Percentiles rank a stretch among this genome's conserved stretches.
Evolutionary conservation across 2,113 vertebrate genomes (phyloP).

Genomic region (Poicephalus gulielmi): DNA sequence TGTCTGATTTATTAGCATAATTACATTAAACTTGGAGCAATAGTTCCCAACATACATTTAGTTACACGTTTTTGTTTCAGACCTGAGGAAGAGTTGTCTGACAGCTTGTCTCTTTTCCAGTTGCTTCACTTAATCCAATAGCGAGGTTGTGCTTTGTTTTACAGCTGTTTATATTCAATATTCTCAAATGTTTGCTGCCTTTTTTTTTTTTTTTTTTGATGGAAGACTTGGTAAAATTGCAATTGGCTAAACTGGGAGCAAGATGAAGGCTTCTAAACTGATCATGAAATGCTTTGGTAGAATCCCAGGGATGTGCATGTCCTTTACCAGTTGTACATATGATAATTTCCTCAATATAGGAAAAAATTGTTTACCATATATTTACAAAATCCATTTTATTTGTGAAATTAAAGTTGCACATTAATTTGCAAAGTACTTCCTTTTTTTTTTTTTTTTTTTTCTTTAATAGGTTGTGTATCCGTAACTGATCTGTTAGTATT

Average conservation of each 20-base stretch:
- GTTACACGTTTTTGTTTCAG: not conserved
- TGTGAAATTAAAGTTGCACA: not conserved
- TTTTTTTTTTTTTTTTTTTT: not conserved
- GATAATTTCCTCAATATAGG: not conserved
- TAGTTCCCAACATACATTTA: not conserved
- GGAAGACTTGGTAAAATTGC: not conserved
- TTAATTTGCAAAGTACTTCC: not conserved
- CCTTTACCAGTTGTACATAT: not conserved
- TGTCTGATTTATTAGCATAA: not conserved
- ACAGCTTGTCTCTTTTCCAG: not conserved
- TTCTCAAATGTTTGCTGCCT: not conserved
- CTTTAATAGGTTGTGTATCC: conserved; percentile 78
- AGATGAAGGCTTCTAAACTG: not conserved
- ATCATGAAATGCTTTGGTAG: not conserved
- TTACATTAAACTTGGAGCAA: not conserved
- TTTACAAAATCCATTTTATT: not conserved
- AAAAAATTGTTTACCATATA: not conserved
- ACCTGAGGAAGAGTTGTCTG: not conserved
- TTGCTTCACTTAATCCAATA: not conserved
- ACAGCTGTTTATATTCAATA: not conserved
- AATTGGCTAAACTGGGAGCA: not conserved
- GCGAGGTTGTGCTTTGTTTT: not conserved
- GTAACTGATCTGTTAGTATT: conserved; percentile 85
- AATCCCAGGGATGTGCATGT: not conserved
- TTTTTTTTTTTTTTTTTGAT: not conserved